Evolutionary conservation across 2,888 invertebrate genomes (phyloP).

Genomic region (Uropetala carovei): DNA sequence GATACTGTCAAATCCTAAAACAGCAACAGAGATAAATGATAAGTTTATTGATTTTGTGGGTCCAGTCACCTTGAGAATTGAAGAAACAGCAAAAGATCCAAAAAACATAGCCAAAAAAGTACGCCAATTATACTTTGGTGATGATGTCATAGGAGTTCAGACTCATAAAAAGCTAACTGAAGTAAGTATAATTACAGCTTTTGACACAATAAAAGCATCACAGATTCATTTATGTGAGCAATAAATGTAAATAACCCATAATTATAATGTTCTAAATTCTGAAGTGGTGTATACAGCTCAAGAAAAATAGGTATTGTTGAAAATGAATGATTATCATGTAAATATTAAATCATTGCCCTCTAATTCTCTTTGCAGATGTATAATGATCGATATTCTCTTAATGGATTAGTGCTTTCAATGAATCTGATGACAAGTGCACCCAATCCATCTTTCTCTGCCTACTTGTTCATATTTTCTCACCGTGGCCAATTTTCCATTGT

Average conservation of each 20-base stretch:
- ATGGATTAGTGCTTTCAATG: constrained; percentile 23
- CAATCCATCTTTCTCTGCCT: constrained; percentile 2
- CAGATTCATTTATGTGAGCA: background rate
- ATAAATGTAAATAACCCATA: background rate
- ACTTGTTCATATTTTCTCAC: constrained; percentile 34
- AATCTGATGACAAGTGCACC: background rate
- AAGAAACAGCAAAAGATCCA: constrained; percentile 78
- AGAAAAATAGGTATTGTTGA: background rate
- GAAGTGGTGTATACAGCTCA: background rate
- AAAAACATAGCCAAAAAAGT: constrained; percentile 77
- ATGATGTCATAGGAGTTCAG: constrained; percentile 73
- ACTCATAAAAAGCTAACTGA: constrained; percentile 41
- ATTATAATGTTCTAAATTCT: background rate
- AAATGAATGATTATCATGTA: background rate
- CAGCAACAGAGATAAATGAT: constrained; percentile 76
- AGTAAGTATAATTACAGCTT: background rate
- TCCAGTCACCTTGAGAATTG: constrained; percentile 81
- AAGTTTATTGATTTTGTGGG: constrained; percentile 80
- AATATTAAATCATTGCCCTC: background rate
- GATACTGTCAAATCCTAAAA: constrained; percentile 19
- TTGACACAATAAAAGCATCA: too few species aligned
- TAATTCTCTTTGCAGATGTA: constrained; percentile 7
- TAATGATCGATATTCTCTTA: constrained; percentile 3
- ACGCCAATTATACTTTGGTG: constrained; percentile 78
- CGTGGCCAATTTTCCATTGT: constrained; percentile 23